Conservation (phyloP, 2,797 vertebrate genomes). For the Pseudochirops cupreus region DNA sequence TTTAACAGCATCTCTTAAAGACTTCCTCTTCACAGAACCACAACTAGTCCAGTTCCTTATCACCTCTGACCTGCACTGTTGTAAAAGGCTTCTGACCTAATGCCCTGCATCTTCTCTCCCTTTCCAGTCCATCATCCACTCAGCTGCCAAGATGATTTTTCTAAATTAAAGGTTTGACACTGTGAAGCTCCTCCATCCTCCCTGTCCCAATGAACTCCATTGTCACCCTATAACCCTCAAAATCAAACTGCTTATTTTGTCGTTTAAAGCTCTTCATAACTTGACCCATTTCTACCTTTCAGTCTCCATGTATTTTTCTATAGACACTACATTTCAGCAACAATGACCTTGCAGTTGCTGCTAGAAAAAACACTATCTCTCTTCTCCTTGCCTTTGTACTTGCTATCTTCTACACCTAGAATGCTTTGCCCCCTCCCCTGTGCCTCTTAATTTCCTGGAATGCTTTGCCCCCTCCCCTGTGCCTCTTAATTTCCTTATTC, state of each 20-base stretch:
- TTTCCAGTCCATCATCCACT: background rate
- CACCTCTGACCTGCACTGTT: background rate
- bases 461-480: no score
- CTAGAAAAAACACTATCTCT: background rate
- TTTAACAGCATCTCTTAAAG: background rate
- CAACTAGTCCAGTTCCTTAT: background rate
- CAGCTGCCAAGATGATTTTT: background rate
- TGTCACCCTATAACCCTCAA: background rate
- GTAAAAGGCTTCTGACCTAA: background rate
- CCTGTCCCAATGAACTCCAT: background rate
- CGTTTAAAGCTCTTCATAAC: background rate
- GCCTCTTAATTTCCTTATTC: background rate
- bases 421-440: no score
- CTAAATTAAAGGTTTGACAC: background rate
- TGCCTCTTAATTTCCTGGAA: background rate
- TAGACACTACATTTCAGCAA: background rate
- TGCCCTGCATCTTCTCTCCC: background rate
- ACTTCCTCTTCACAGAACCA: background rate
- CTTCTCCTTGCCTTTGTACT: background rate
- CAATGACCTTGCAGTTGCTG: background rate
- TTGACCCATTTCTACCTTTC: background rate
- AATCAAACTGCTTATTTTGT: background rate
- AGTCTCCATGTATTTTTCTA: background rate
- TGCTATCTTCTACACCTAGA: background rate
- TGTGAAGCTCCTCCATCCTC: background rate